Percentiles rank a stretch among this genome's conserved stretches.
Evolutionary conservation across 23 tunicate species (phyloP).

Genomic region (Ascidia mentula): DNA sequence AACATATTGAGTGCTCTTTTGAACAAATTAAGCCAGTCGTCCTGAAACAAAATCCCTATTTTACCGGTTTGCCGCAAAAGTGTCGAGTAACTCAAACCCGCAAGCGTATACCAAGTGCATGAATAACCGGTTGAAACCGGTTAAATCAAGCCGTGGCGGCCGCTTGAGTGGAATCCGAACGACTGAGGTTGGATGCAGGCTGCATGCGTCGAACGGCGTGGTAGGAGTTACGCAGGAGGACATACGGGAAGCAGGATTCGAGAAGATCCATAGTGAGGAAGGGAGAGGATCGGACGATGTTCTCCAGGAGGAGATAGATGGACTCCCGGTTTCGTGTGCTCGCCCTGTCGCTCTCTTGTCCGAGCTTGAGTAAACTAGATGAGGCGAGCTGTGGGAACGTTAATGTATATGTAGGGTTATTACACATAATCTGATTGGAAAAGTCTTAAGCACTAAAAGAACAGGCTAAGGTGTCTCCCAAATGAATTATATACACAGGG

Average conservation of each 20-base stretch:
- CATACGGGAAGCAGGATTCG: constrained; percentile 99
- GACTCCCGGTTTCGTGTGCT: constrained; percentile 91
- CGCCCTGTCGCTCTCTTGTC: constrained; percentile 91
- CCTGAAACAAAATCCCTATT: too few relatives aligned
- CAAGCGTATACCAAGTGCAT: too few relatives aligned
- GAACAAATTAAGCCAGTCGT: too few relatives aligned
- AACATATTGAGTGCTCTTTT: too few relatives aligned
- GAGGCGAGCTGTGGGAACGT: constrained; percentile 73
- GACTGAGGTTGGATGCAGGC: constrained; percentile 11
- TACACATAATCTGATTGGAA: too few relatives aligned
- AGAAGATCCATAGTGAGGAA: constrained; percentile 98
- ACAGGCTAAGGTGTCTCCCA: too few relatives aligned
- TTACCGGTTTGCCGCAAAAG: too few relatives aligned
- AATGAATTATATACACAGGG: too few relatives aligned
- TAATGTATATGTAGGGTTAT: not conserved
- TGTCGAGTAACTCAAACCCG: too few relatives aligned
- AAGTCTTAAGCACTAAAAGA: too few relatives aligned
- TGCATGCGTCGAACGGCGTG: constrained; percentile 83
- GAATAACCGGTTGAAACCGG: too few relatives aligned
- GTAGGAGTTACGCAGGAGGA: constrained; percentile 97
- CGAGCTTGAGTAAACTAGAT: constrained; percentile 91
- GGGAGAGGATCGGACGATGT: constrained; percentile 78
- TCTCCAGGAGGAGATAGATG: constrained; percentile 92
- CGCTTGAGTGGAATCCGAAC: not conserved
- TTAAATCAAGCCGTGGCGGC: not conserved